Evolutionary conservation across 2,888 invertebrate genomes (phyloP).

Genomic region (Cerceris ruficornis): DNA sequence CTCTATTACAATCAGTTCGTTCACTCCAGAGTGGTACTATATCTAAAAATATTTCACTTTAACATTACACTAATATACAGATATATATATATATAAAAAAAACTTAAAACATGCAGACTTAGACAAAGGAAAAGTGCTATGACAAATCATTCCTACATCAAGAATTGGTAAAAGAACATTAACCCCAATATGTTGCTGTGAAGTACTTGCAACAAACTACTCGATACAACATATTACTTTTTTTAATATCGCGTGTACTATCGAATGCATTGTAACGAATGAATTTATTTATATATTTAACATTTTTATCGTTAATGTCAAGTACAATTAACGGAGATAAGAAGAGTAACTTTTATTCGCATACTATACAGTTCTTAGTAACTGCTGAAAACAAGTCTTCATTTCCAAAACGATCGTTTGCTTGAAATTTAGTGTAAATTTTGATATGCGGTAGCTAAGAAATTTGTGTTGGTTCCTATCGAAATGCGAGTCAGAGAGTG

Average conservation of each 20-base stretch:
- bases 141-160: conserved; percentile 28
- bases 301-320: no score
- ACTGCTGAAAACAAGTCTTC: no score
- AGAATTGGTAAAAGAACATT: conserved; percentile 12
- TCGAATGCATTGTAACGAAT: background rate
- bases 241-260: background rate
- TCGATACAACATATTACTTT: conserved; percentile 16
- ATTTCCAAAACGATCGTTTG: no score
- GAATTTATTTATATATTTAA: no score
- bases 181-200: background rate
- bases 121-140: conserved; percentile 48
- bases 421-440: conserved; percentile 14
- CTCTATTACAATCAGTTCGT: conserved; percentile 72
- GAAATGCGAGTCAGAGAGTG: conserved; percentile 67
- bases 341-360: no score
- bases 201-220: conserved; percentile 7
- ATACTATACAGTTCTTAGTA: no score
- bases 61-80: conserved; percentile 43
- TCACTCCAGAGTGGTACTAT: conserved; percentile 34
- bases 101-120: conserved; percentile 53
- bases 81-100: conserved; percentile 35
- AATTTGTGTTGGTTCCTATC: conserved; percentile 47
- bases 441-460: conserved; percentile 22
- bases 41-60: conserved; percentile 18
- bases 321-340: no score